A percentile compares a stretch with the other conserved stretches of the same genome.
These are phyloP conservation scores for Syrista parreyssii DNA, from an alignment of 2,888 invertebrate species.

Conservation along the genomic window DNA sequence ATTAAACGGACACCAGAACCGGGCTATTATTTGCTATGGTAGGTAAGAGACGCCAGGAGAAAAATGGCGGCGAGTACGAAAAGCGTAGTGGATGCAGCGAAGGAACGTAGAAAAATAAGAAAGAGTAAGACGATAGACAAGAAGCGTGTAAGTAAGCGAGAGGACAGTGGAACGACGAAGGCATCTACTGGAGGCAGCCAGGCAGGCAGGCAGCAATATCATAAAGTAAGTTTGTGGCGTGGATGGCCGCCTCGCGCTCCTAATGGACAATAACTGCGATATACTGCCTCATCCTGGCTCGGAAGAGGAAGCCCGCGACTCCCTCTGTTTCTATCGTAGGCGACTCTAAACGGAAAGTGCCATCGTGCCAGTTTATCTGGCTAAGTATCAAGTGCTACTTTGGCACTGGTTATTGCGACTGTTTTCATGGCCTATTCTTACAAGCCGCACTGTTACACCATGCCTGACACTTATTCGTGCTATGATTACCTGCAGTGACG, in stretches of 20 bases:
- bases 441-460: background rate
- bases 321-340: slow-evolving; percentile 15
- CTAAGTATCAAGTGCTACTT: slow-evolving; percentile 11
- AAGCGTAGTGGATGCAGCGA: background rate
- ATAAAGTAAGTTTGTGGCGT: slow-evolving; percentile 50
- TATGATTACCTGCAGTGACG: background rate
- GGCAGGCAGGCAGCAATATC: slow-evolving; percentile 48
- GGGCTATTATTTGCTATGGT: background rate
- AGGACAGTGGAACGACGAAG: background rate
- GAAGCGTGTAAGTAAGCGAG: background rate
- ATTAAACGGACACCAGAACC: background rate
- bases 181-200: background rate
- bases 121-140: background rate
- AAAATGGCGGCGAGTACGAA: background rate
- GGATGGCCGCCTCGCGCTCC: slow-evolving; percentile 54
- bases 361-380: slow-evolving; percentile 17
- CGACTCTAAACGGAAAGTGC: slow-evolving; percentile 14
- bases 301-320: slow-evolving; percentile 24
- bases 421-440: background rate
- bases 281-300: slow-evolving; percentile 53
- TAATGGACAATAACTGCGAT: slow-evolving; percentile 62
- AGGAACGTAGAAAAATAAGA: background rate
- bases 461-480: background rate
- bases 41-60: background rate
- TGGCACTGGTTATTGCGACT: slow-evolving; percentile 1